These are phyloP conservation scores for Heliconius congener DNA, from an alignment of 1,140 invertebrate genomes.

Conservation along the genomic window DNA sequence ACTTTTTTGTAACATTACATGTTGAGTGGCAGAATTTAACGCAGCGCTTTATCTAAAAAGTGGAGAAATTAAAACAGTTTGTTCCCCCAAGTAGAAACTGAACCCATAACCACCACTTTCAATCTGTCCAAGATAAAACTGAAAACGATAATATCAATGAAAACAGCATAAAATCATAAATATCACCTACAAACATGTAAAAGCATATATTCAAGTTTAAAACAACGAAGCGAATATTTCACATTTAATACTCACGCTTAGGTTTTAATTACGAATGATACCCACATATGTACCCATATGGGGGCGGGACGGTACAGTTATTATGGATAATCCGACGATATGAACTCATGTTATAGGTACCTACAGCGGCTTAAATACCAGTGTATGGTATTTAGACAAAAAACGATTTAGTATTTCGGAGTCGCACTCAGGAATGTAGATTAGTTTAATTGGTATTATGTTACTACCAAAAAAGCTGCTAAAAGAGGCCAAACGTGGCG, in stretches of 20 bases:
- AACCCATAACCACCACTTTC: no score
- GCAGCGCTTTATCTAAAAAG: no score
- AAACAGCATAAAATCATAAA: not conserved
- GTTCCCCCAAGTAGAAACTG: no score
- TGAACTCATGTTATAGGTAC: not conserved
- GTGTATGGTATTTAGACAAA: not conserved
- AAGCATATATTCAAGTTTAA: not conserved
- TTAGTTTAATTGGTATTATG: not conserved
- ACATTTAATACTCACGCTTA: not conserved
- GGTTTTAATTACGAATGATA: not conserved
- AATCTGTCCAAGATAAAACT: no score
- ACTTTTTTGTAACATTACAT: no score
- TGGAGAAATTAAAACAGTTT: no score
- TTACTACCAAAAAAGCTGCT: no score
- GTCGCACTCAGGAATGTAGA: not conserved
- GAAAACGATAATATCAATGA: no score
- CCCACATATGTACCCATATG: not conserved
- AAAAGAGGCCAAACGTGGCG: no score
- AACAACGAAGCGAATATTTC: not conserved
- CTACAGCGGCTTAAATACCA: not conserved
- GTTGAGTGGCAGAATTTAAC: no score
- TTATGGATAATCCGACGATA: constrained; percentile 9
- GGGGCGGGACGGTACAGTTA: not conserved
- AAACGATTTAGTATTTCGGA: not conserved
- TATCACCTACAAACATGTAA: not conserved